Conservation (phyloP, 1,140 invertebrate species). For the Lutraria rhynchaena region DNA sequence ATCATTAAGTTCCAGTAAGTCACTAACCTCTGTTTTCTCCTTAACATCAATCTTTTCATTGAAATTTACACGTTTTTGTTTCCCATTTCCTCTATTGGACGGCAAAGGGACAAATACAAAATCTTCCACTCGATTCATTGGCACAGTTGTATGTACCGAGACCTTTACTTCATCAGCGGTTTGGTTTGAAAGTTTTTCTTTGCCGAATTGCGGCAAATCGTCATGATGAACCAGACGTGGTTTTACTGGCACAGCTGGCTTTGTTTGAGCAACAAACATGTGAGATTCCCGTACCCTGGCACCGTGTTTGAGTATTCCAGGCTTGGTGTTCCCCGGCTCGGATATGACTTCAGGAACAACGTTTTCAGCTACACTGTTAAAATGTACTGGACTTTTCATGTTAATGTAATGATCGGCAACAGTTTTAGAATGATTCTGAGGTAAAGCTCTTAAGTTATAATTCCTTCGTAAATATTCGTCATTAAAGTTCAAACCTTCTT, state of each 20-base stretch:
- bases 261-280: background rate
- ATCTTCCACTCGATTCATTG: constrained; percentile 27
- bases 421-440: background rate
- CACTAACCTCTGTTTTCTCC: constrained; percentile 29
- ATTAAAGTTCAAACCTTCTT: constrained; percentile 40
- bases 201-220: constrained; percentile 23
- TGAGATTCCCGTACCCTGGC: constrained; percentile 12
- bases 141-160: constrained; percentile 17
- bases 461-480: background rate
- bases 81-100: background rate
- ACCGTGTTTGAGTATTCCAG: constrained; percentile 45
- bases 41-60: constrained; percentile 40
- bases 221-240: constrained; percentile 45
- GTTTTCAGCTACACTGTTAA: background rate
- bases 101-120: constrained; percentile 45
- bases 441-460: background rate
- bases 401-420: too few relatives aligned
- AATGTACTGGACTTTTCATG: too few relatives aligned
- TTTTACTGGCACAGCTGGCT: background rate
- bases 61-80: constrained; percentile 44
- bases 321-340: constrained; percentile 2
- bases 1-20: background rate
- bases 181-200: background rate
- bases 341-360: constrained; percentile 31
- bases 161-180: constrained; percentile 28